Conservation (phyloP, 1,140 invertebrate genomes). For the Tyrophagus putrescentiae region DNA sequence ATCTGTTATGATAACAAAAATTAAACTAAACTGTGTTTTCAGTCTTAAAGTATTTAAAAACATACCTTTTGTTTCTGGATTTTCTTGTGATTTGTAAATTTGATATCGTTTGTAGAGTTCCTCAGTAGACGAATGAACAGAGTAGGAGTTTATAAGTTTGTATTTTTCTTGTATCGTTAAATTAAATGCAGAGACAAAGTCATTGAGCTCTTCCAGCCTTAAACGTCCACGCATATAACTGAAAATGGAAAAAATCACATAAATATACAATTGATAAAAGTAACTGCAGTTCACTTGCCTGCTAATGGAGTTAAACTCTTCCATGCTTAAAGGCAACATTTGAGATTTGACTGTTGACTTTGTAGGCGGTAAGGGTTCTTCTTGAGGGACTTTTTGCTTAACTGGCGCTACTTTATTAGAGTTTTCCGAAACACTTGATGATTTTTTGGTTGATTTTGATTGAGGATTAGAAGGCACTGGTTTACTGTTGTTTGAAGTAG, state of each 20-base stretch:
- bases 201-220: conserved; percentile 15
- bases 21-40: neutral
- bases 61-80: conserved; percentile 19
- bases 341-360: neutral
- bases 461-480: neutral
- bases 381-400: neutral
- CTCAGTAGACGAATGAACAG: neutral
- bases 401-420: neutral
- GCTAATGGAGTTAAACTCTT: conserved; percentile 19
- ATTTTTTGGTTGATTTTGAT: neutral
- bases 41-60: neutral
- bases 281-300: neutral
- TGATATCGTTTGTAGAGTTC: conserved; percentile 16
- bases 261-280: conserved; percentile 7
- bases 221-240: conserved; percentile 22
- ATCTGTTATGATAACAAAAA: conserved; percentile 15
- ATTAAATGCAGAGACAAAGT: conserved; percentile 8
- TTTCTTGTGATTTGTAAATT: conserved; percentile 19
- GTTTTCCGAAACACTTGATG: neutral
- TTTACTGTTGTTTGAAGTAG: neutral
- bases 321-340: neutral
- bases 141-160: neutral
- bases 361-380: neutral
- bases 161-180: conserved; percentile 18
- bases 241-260: neutral